A percentile compares a stretch with the other conserved stretches of the same genome.
Conservation (phyloP, 2,888 invertebrate genomes). For the Ormia ochracea region DNA sequence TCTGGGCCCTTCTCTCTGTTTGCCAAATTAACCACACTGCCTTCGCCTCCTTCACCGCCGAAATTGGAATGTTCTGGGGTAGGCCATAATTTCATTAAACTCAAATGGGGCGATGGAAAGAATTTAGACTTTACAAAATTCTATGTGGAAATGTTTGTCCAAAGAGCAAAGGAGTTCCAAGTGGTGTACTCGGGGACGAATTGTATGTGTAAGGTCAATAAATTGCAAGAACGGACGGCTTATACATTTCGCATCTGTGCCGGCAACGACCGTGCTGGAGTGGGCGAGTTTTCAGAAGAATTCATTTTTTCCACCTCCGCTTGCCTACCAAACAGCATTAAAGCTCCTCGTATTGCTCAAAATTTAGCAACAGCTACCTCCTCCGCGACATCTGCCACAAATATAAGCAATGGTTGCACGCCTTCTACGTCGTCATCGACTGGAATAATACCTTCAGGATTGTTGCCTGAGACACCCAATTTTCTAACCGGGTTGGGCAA, state of each 20-base stretch:
- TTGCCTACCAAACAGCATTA: constrained; percentile 88
- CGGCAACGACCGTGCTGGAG: constrained; percentile 88
- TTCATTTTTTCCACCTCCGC: constrained; percentile 84
- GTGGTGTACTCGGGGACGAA: constrained; percentile 86
- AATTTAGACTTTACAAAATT: constrained; percentile 86
- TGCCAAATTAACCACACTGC: constrained; percentile 84
- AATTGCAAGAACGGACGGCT: constrained; percentile 86
- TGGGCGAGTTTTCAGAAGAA: constrained; percentile 86
- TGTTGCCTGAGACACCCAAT: constrained; percentile 65
- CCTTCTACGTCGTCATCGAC: constrained; percentile 71
- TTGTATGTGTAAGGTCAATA: constrained; percentile 88
- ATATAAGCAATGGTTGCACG: constrained; percentile 66
- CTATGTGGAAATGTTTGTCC: constrained; percentile 88
- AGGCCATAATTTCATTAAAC: constrained; percentile 87
- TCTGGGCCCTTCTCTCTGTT: constrained; percentile 85
- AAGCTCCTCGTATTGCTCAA: constrained; percentile 81
- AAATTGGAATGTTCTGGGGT: constrained; percentile 83
- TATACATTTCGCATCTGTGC: constrained; percentile 92
- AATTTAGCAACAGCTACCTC: constrained; percentile 67
- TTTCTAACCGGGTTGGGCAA: constrained; percentile 73
- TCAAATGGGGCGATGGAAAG: constrained; percentile 89
- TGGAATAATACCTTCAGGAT: constrained; percentile 64
- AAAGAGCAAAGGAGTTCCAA: constrained; percentile 82
- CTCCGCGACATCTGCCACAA: constrained; percentile 39
- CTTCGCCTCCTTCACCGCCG: constrained; percentile 90